Conservation (phyloP, 2,797 vertebrate species). For the Acanthurus leucopareius region DNA sequence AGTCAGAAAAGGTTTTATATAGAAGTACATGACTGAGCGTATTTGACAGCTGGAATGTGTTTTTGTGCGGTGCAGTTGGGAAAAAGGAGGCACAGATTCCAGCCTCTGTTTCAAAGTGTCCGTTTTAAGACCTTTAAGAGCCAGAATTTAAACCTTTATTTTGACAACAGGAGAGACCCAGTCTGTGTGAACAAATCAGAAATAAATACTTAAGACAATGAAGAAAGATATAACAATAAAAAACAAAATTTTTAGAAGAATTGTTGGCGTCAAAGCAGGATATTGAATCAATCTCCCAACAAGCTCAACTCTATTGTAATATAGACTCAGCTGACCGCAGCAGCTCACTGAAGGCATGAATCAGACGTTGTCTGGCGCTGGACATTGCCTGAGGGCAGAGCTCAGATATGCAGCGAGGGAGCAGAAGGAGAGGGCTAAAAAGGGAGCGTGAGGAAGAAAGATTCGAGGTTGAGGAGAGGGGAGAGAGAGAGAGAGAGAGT, state of each 20-base stretch:
- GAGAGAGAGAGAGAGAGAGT: slow-evolving; percentile 20
- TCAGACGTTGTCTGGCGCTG: slow-evolving; percentile 72
- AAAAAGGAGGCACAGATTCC: slow-evolving; percentile 5
- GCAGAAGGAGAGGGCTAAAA: slow-evolving; percentile 39
- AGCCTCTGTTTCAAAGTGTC: slow-evolving; percentile 19
- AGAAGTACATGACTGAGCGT: slow-evolving; percentile 50
- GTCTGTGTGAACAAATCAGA: background rate
- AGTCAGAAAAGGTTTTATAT: slow-evolving; percentile 58
- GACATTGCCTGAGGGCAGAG: slow-evolving; percentile 66
- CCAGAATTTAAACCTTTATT: slow-evolving; percentile 22
- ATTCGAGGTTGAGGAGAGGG: slow-evolving; percentile 5
- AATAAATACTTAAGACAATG: background rate
- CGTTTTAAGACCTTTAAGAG: slow-evolving; percentile 27
- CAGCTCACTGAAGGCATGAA: slow-evolving; percentile 64
- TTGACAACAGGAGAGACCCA: slow-evolving; percentile 12
- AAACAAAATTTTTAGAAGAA: slow-evolving; percentile 1
- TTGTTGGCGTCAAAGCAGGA: background rate
- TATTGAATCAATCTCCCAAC: slow-evolving; percentile 35
- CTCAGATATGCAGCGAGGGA: slow-evolving; percentile 64
- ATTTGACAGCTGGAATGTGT: slow-evolving; percentile 72
- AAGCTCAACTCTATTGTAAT: slow-evolving; percentile 16
- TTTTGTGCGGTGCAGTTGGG: slow-evolving; percentile 14
- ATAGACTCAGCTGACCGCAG: slow-evolving; percentile 53
- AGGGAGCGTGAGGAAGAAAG: slow-evolving; percentile 39
- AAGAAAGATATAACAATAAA: background rate